Evolutionary conservation across 2,113 vertebrate species (phyloP).

Genomic region (Euleptes europaea): DNA sequence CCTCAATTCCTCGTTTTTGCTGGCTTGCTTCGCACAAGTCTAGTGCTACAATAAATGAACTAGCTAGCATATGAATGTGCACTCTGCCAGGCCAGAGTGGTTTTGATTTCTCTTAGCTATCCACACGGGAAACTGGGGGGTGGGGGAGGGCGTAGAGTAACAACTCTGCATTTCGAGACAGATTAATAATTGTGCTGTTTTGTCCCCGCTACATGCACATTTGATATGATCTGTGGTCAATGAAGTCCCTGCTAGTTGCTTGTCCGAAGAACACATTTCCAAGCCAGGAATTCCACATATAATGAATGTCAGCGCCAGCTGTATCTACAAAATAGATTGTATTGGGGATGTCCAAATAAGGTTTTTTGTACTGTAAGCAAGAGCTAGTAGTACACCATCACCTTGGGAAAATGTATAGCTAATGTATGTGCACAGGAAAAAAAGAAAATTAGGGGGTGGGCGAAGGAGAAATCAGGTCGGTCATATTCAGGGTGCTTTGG

Average conservation of each 20-base stretch:
- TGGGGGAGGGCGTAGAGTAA: neutral
- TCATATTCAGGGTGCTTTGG: neutral
- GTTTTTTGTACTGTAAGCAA: neutral
- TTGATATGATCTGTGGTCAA: neutral
- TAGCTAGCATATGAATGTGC: neutral
- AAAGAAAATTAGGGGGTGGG: neutral
- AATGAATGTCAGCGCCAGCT: neutral
- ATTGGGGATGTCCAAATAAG: neutral
- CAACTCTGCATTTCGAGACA: neutral
- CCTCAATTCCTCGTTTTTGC: constrained; percentile 39
- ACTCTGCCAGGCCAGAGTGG: neutral
- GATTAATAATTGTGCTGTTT: neutral
- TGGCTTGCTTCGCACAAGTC: constrained; percentile 16
- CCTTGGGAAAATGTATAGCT: neutral
- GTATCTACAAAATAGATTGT: neutral
- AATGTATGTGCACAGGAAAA: neutral
- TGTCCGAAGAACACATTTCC: neutral
- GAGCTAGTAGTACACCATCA: neutral
- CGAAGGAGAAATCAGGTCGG: neutral
- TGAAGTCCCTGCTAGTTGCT: neutral
- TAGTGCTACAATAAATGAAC: constrained; percentile 34
- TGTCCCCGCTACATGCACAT: neutral
- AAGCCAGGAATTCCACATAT: neutral
- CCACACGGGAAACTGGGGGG: neutral
- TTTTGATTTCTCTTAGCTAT: neutral